Percentiles rank a stretch among this genome's conserved stretches.
These are phyloP conservation scores for Phragmatobia fuliginosa DNA, from an alignment of 2,888 invertebrate genomes.

Conservation along the genomic window DNA sequence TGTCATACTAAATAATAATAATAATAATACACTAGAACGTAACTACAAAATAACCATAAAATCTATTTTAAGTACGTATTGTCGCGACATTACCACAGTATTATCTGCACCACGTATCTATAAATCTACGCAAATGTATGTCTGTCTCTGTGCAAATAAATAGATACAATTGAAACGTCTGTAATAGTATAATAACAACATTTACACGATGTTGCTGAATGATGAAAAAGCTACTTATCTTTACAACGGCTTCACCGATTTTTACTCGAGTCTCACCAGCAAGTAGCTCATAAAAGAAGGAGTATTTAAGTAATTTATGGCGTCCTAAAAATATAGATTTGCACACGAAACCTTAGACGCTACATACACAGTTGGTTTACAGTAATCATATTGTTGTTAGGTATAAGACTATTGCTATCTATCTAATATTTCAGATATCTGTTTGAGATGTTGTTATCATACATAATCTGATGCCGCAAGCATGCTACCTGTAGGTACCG, in stretches of 20 bases:
- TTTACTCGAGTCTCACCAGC: neutral
- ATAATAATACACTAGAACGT: neutral
- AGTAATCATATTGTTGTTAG: slow-evolving; percentile 29
- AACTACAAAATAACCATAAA: neutral
- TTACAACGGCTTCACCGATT: neutral
- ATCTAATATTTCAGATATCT: slow-evolving; percentile 23
- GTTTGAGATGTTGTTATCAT: slow-evolving; percentile 45
- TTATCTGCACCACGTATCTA: neutral
- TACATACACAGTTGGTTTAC: slow-evolving; percentile 5
- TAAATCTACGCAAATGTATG: neutral
- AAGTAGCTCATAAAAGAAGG: neutral
- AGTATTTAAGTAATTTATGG: too few relatives aligned
- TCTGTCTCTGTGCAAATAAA: neutral
- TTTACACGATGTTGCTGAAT: neutral
- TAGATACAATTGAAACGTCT: neutral
- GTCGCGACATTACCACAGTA: neutral
- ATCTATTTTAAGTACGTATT: neutral
- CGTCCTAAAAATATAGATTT: neutral
- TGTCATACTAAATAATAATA: too few relatives aligned
- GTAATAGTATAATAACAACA: neutral
- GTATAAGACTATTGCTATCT: slow-evolving; percentile 34
- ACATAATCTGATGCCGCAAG: slow-evolving; percentile 21
- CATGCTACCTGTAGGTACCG: slow-evolving; percentile 14
- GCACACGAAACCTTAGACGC: neutral
- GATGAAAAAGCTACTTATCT: neutral